Evolutionary conservation across 2,888 invertebrate species (phyloP).

Genomic region (Lissocephala sabroskyi): DNA sequence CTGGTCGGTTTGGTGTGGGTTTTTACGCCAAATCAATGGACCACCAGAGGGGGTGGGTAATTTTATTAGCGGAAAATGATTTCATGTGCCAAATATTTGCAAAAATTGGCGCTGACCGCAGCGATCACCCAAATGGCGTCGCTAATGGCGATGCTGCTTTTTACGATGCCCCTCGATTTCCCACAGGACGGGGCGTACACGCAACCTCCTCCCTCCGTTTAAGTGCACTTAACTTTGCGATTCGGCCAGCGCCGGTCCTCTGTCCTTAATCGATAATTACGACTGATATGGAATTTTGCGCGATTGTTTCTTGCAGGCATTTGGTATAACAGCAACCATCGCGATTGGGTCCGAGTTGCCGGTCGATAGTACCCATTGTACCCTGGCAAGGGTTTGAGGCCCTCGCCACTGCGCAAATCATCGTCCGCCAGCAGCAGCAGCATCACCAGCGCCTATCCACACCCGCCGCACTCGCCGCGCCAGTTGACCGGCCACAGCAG

Average conservation of each 20-base stretch:
- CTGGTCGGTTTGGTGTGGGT: conserved; percentile 28
- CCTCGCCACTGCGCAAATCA: conserved; percentile 71
- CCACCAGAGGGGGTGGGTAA: conserved; percentile 30
- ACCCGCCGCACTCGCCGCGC: conserved; percentile 66
- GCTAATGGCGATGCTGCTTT: conserved; percentile 42
- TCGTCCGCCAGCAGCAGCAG: conserved; percentile 65
- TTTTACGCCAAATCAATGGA: conserved; percentile 59
- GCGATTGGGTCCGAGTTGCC: conserved; percentile 73
- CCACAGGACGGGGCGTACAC: too few relatives aligned
- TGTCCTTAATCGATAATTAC: conserved; percentile 37
- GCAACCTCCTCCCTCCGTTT: not conserved
- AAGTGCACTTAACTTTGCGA: conserved; percentile 1
- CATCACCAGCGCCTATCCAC: conserved; percentile 64
- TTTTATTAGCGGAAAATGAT: conserved; percentile 61
- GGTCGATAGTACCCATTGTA: conserved; percentile 73
- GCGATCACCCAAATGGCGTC: conserved; percentile 25
- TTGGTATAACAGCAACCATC: conserved; percentile 73
- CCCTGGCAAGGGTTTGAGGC: conserved; percentile 73
- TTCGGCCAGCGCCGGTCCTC: conserved; percentile 28
- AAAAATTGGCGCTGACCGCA: conserved; percentile 43
- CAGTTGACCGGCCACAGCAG: conserved; percentile 33
- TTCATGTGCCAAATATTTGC: conserved; percentile 61
- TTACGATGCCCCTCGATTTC: conserved; percentile 25
- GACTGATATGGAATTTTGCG: not conserved
- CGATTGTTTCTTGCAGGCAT: conserved; percentile 59